phyloP scores from a whole-genome alignment of 2,888 invertebrate species.

The Keiferia lycopersicella region DNA sequence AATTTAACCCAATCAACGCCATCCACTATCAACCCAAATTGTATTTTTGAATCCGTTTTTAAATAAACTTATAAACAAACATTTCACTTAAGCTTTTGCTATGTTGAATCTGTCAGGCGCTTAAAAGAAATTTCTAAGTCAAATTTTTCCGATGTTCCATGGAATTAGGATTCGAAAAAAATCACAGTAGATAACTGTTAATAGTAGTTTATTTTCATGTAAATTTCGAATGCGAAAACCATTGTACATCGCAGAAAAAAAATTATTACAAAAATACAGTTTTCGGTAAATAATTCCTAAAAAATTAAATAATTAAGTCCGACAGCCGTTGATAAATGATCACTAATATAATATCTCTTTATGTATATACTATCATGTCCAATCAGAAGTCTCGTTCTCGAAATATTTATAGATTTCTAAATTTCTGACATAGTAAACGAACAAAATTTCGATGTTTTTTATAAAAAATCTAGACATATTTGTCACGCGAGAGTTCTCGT shows the following conservation, averaged over 20 bases:
- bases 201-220: neutral
- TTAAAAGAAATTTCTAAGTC: too few species aligned
- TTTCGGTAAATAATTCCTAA: neutral
- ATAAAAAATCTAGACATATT: slow-evolving; percentile 32
- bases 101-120: too few species aligned
- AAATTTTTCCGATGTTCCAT: neutral
- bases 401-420: neutral
- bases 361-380: neutral
- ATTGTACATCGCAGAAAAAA: neutral
- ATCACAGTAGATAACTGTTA: neutral
- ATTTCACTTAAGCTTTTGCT: too few species aligned
- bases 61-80: too few species aligned
- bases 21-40: too few species aligned
- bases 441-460: neutral
- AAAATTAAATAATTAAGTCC: neutral
- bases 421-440: slow-evolving; percentile 32
- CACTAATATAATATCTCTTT: neutral
- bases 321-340: neutral
- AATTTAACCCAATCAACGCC: too few species aligned
- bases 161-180: neutral
- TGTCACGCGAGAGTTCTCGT: slow-evolving; percentile 22
- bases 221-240: neutral
- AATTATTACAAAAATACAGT: neutral
- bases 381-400: neutral
- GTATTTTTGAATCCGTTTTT: too few species aligned